Percentiles rank a stretch among this genome's conserved stretches.
Evolutionary conservation across 2,797 vertebrate species (phyloP).

Genomic region (Leptoclinus maculatus): DNA sequence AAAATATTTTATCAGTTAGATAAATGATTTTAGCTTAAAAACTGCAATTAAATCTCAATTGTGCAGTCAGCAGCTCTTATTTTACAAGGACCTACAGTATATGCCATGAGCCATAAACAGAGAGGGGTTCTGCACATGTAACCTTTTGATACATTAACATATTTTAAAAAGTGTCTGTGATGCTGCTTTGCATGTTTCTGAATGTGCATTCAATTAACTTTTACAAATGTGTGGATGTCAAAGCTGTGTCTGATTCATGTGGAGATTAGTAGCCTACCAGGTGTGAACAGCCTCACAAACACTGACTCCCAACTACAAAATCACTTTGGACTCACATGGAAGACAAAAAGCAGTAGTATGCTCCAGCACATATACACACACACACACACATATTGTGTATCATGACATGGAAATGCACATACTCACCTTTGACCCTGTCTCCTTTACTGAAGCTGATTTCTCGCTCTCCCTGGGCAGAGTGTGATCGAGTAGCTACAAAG

Average conservation of each 20-base stretch:
- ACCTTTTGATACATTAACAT: background rate
- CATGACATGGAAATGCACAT: background rate
- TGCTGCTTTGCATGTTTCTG: background rate
- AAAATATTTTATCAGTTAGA: slow-evolving; percentile 23
- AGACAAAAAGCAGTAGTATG: slow-evolving; percentile 35
- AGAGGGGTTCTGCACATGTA: slow-evolving; percentile 9
- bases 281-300: slow-evolving; percentile 16
- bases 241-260: background rate
- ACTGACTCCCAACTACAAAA: slow-evolving; percentile 23
- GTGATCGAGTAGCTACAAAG: slow-evolving; percentile 90
- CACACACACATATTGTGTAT: background rate
- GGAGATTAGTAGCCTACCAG: background rate
- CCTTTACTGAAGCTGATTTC: slow-evolving; percentile 94
- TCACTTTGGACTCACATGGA: slow-evolving; percentile 20
- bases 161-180: background rate
- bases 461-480: slow-evolving; percentile 91
- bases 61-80: slow-evolving; percentile 33
- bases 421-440: slow-evolving; percentile 93
- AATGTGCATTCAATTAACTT: background rate
- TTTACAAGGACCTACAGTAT: background rate
- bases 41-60: slow-evolving; percentile 41
- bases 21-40: slow-evolving; percentile 42
- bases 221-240: background rate
- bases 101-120: background rate
- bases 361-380: background rate